A percentile compares a stretch with the other conserved stretches of the same genome.
These are phyloP conservation scores for Triplophysa bombifrons DNA, from an alignment of 2,797 vertebrate species.

Conservation along the genomic window DNA sequence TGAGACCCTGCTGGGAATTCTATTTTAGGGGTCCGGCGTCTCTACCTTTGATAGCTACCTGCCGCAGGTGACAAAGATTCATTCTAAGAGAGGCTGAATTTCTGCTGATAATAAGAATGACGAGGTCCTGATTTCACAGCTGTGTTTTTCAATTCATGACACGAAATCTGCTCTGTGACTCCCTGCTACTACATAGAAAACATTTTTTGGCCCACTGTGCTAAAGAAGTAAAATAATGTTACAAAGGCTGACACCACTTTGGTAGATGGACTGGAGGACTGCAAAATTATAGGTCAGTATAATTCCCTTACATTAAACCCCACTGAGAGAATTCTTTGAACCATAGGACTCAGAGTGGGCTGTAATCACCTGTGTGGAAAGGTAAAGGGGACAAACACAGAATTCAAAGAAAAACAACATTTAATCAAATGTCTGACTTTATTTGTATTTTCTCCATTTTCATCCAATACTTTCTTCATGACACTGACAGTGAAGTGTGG, in stretches of 20 bases:
- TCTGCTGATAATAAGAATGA: neutral
- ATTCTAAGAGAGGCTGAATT: neutral
- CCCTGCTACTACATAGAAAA: conserved; percentile 4
- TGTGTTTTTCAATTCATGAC: neutral
- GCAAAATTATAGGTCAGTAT: conserved; percentile 29
- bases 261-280: neutral
- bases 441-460: neutral
- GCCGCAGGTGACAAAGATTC: conserved; percentile 3
- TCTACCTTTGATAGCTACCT: conserved; percentile 31
- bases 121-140: neutral
- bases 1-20: conserved; percentile 23
- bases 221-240: conserved; percentile 14
- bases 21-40: neutral
- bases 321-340: conserved; percentile 19
- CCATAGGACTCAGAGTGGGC: neutral
- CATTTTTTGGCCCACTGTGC: neutral
- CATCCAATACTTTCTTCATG: neutral
- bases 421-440: neutral
- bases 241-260: neutral
- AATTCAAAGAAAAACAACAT: neutral
- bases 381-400: neutral
- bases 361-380: neutral
- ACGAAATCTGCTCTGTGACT: neutral
- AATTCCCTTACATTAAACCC: conserved; percentile 19
- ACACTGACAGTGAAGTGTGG: neutral